phyloP scores from a whole-genome alignment of 2,888 invertebrate species.

The Pyrochroa serraticornis region DNA sequence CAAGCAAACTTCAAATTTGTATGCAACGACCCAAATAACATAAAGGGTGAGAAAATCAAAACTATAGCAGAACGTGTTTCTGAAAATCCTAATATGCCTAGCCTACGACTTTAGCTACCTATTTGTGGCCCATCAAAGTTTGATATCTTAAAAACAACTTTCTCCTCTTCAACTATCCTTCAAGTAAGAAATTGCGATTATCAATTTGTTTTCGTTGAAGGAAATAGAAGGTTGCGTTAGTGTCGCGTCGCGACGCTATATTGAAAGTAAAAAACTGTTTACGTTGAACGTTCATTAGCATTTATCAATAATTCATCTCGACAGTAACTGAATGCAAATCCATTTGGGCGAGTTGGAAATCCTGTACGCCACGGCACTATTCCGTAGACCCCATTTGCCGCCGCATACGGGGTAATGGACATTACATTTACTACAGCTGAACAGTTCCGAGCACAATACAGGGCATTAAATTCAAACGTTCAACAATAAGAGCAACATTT shows the following conservation, averaged over 20 bases:
- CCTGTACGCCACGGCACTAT: conserved; percentile 10
- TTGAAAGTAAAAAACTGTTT: conserved; percentile 1
- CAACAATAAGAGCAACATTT: conserved; percentile 43
- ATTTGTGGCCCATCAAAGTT: too few species aligned
- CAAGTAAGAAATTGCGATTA: neutral
- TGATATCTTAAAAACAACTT: too few species aligned
- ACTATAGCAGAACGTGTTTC: too few species aligned
- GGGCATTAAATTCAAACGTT: conserved; percentile 42
- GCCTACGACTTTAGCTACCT: too few species aligned
- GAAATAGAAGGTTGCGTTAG: neutral
- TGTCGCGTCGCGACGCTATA: neutral
- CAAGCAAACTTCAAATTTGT: too few species aligned
- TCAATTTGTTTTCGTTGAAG: neutral
- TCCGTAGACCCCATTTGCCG: conserved; percentile 21
- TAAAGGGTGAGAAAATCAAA: too few species aligned
- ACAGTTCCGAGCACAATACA: conserved; percentile 41
- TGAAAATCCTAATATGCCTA: too few species aligned
- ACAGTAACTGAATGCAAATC: conserved; percentile 28
- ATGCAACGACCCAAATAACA: too few species aligned
- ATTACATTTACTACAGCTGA: conserved; percentile 40
- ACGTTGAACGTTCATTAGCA: conserved; percentile 19
- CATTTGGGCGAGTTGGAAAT: conserved; percentile 22
- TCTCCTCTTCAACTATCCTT: too few species aligned
- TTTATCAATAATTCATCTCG: conserved; percentile 32
- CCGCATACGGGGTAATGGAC: conserved; percentile 39